Percentiles rank a stretch among this genome's conserved stretches.
These are phyloP conservation scores for Myzus persicae DNA, from an alignment of 1,140 invertebrate genomes.

Conservation along the genomic window DNA sequence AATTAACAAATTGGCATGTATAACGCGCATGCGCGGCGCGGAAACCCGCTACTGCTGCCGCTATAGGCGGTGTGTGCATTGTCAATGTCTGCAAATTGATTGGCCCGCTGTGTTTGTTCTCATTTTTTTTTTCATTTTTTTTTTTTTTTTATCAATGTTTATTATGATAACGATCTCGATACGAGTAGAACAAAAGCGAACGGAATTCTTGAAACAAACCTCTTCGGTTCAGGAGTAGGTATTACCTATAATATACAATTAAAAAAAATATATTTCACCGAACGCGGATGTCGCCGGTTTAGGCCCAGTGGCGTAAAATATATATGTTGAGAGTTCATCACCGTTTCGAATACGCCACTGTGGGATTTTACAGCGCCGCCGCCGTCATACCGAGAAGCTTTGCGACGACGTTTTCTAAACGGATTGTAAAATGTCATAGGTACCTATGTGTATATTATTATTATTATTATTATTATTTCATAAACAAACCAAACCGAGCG, in stretches of 20 bases:
- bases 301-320: neutral
- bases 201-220: neutral
- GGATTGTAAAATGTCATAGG: too few species aligned
- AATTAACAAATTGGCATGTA: slow-evolving; percentile 12
- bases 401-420: neutral
- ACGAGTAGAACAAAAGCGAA: neutral
- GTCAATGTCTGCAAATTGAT: slow-evolving; percentile 4
- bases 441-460: too few species aligned
- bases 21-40: neutral
- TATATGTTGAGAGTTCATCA: neutral
- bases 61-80: neutral
- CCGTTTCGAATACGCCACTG: too few species aligned
- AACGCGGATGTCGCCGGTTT: neutral
- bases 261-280: neutral
- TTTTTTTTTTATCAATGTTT: neutral
- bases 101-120: neutral
- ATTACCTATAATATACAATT: too few species aligned
- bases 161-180: neutral
- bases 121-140: too few species aligned
- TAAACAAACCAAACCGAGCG: neutral
- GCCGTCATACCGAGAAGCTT: neutral
- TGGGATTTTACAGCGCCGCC: too few species aligned
- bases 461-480: neutral
- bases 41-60: neutral
- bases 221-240: neutral